Conservation (phyloP, 1,140 invertebrate genomes). For the Procambarus clarkii region DNA sequence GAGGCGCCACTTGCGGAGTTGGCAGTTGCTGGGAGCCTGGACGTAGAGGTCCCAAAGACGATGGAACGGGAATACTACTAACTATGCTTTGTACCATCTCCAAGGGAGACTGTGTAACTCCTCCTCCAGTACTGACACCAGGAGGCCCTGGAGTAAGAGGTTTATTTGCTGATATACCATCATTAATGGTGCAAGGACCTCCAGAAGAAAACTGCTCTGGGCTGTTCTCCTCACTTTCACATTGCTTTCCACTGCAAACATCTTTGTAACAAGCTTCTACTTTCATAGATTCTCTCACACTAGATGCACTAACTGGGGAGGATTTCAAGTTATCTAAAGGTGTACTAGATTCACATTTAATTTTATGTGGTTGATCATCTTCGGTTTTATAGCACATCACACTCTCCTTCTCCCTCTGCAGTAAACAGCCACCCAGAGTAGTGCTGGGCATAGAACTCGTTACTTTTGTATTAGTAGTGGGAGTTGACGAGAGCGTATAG, state of each 20-base stretch:
- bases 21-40: constrained; percentile 36
- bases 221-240: constrained; percentile 47
- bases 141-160: constrained; percentile 70
- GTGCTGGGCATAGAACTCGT: constrained; percentile 48
- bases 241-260: constrained; percentile 23
- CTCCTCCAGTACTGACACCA: constrained; percentile 61
- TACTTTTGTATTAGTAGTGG: constrained; percentile 53
- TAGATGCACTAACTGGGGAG: constrained; percentile 31
- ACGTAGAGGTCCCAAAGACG: constrained; percentile 50
- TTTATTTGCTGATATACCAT: constrained; percentile 59
- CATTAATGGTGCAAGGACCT: constrained; percentile 17
- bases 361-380: constrained; percentile 34
- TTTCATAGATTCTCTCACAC: constrained; percentile 47
- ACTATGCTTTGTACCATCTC: constrained; percentile 89
- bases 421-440: constrained; percentile 45
- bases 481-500: constrained; percentile 53
- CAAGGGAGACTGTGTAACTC: constrained; percentile 82
- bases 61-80: constrained; percentile 83
- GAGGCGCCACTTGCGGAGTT: constrained; percentile 78
- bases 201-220: constrained; percentile 38
- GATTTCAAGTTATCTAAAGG: constrained; percentile 39
- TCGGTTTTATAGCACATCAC: constrained; percentile 20
- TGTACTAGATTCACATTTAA: constrained; percentile 49
- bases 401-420: constrained; percentile 30
- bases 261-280: constrained; percentile 46